Evolutionary conservation across 2,888 invertebrate genomes (phyloP), one percentile per base, ranked within the genome.

Genomic region (Caenorhabditis sulstoni): DNA sequence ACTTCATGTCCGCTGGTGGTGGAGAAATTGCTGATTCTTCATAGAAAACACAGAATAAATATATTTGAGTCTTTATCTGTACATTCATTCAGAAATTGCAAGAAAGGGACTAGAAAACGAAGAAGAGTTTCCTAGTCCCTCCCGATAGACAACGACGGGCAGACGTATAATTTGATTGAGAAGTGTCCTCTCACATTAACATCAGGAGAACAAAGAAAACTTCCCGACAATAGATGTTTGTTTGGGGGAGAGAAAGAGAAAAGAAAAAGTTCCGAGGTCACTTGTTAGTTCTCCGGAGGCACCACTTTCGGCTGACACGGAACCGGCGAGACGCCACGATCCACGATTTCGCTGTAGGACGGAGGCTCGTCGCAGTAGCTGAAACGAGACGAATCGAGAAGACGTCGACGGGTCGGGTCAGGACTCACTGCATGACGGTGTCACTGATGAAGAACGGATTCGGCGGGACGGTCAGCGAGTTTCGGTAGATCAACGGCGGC

Each of bases 341-440:
- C 62, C 3, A 75, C 66, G 23, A 71, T 47, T 22, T 79, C 79
- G 37, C 44, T 53, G 66, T 79, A 79, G 18, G 75, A 66, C 49
- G 79, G 79, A 1, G 79, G 79, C 39, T 79, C 70, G 22, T 79
- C 79, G n/a, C 44, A 55, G 35, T 75, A 79, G 11, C 68, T 76
- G 76, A 18, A 61, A 18, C 12, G 1, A 20, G 23, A n/a, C n/a
- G n/a, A n/a, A n/a, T 41, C n/a, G 16, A n/a, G n/a, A n/a, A n/a
- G n/a, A n/a, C n/a, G n/a, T n/a, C n/a, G n/a, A n/a, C n/a, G n/a
- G n/a, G n/a, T n/a, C n/a, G n/a, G 12, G 14, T 35, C 29, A 4
- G 50, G 14, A 41, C 61, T 35, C 35, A 79, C 79, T 47, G 52
- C 18, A 73, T 73, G 18, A 57, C 66, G 45, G 53, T 68, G 55